Conservation (phyloP, 2,113 vertebrate genomes). For the Epinephelus cyanopodus region DNA sequence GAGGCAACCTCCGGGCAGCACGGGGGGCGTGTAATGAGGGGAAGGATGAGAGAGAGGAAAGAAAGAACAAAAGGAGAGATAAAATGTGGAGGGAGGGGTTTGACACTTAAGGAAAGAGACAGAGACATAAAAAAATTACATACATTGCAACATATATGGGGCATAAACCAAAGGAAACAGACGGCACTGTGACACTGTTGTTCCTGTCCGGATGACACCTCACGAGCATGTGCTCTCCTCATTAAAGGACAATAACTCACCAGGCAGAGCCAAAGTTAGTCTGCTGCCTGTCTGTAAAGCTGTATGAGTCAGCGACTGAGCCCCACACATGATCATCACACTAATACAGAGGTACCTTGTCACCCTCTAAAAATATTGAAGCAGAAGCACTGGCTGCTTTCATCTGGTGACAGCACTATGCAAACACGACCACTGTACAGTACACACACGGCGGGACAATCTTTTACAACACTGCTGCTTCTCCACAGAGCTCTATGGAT, state of each 20-base stretch:
- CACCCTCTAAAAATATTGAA: constrained; percentile 65
- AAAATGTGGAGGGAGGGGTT: neutral
- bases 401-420: constrained; percentile 10
- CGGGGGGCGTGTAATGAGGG: neutral
- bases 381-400: constrained; percentile 19
- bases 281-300: constrained; percentile 38
- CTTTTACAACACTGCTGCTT: neutral
- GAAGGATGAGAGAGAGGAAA: constrained; percentile 1
- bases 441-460: neutral
- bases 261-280: constrained; percentile 57
- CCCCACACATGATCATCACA: constrained; percentile 35
- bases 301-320: constrained; percentile 55
- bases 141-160: neutral
- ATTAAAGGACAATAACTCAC: constrained; percentile 51
- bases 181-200: constrained; percentile 19
- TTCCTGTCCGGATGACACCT: constrained; percentile 34
- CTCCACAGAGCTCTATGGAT: neutral
- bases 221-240: constrained; percentile 31
- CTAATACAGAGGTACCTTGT: constrained; percentile 52
- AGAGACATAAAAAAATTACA: too few relatives aligned
- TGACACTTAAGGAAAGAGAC: neutral
- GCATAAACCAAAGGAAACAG: constrained; percentile 26
- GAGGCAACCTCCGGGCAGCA: constrained; percentile 32
- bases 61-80: neutral
- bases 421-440: neutral